These are phyloP conservation scores for Anguilla pacifica DNA, from an alignment of 2,797 vertebrate genomes.

Conservation along the genomic window DNA sequence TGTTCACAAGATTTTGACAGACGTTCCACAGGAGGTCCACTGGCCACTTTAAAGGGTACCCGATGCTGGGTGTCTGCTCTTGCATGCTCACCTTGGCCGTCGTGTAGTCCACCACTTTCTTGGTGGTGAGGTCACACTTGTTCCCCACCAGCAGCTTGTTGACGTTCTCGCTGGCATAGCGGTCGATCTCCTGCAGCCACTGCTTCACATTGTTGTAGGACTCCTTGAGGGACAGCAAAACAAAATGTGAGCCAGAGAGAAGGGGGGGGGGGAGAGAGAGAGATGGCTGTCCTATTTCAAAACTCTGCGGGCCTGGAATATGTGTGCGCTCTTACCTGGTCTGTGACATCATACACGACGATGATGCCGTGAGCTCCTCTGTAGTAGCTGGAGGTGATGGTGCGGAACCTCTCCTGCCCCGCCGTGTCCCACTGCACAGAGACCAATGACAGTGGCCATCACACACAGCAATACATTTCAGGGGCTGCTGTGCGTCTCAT, in stretches of 20 bases:
- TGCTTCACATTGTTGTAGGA: conserved; percentile 75
- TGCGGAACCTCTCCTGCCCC: conserved; percentile 72
- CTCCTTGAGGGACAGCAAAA: conserved; percentile 52
- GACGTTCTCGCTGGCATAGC: conserved; percentile 75
- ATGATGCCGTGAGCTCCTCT: conserved; percentile 75
- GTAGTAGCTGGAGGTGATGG: conserved; percentile 76
- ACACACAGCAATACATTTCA: neutral
- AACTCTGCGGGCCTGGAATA: too few relatives aligned
- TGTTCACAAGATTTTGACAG: too few relatives aligned
- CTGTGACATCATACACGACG: conserved; percentile 73
- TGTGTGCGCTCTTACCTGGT: conserved; percentile 60
- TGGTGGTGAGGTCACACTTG: conserved; percentile 76
- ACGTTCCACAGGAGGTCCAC: neutral
- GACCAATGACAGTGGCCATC: neutral
- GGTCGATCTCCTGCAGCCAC: conserved; percentile 74
- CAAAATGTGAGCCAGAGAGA: neutral
- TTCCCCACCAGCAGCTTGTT: conserved; percentile 75
- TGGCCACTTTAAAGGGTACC: neutral
- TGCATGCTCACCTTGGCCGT: conserved; percentile 68
- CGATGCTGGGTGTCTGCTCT: too few relatives aligned
- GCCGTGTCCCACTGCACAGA: conserved; percentile 71
- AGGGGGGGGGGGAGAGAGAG: neutral
- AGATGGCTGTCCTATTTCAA: too few relatives aligned
- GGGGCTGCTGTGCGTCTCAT: too few relatives aligned
- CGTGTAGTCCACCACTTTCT: conserved; percentile 74